Base-by-base conservation (phyloP, 92 coral and sea anemone species). In the Porites rus region DNA sequence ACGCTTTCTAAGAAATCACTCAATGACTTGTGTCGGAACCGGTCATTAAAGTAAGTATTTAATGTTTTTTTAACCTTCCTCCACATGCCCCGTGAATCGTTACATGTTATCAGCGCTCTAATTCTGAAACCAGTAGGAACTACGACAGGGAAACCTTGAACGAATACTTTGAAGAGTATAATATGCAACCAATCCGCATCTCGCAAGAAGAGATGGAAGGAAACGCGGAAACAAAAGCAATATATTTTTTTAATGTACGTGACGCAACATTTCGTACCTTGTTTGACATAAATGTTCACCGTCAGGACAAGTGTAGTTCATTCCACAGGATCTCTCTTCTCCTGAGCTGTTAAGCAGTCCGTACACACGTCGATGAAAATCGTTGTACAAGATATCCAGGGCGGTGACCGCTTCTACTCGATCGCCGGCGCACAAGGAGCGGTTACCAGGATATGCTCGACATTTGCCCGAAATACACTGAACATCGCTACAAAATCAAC, bases 341-440 rank as follows among this genome's bases (percentile, higher is more conserved):
- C 89, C 95, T 17, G 93, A 79, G 38, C 93, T 91, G 54, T 80
- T 93, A 84, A 97, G 84, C 69, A 91, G 93, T 72, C 88, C 91
- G 76, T 97, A 97, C 69, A 97, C 95, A 53, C 93, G 92, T 59
- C 88, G 87, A 87, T 95, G 99, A 81, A 97, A 97, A 87, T 97
- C 99, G 22, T 89, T 92, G 85, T 97, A 97, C 73, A 94, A 82
- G 72, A 97, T 92, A 87, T 95, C 99, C 12, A 93, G 90, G 10
- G 99, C 99, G 50, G 98, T 95, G 75, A 96, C 98, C 18, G 99
- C 99, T 78, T 96, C 99, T 9, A 96, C 99, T 19, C 94, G 98
- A 89, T 96, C 99, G 20, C 98, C 98, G 17, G 98, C 95, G 78
- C 99, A 96, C 56, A 89, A 61, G 51, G 89, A 86, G 43, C 86